These are phyloP conservation scores for Leptura quadrifasciata DNA, from an alignment of 2,888 invertebrate genomes.

Conservation along the genomic window DNA sequence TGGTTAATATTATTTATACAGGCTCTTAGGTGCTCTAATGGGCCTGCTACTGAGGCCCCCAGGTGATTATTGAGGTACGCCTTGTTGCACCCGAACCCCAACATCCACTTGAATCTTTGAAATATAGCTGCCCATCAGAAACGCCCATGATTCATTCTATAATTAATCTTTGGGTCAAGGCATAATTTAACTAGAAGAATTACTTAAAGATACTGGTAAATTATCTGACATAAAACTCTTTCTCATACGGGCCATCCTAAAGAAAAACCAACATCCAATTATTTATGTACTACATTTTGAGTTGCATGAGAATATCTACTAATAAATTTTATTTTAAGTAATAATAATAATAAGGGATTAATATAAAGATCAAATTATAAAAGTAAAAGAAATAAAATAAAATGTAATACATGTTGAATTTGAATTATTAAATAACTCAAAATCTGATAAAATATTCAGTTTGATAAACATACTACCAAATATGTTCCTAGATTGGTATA, in stretches of 20 bases:
- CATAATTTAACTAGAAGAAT: constrained; percentile 14
- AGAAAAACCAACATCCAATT: background rate
- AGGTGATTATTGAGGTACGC: constrained; percentile 63
- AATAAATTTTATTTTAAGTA: background rate
- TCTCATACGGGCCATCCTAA: background rate
- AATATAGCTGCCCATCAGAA: constrained; percentile 35
- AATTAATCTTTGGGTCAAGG: background rate
- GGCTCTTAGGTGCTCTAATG: constrained; percentile 59
- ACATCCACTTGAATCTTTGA: constrained; percentile 25
- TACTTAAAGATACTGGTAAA: constrained; percentile 6
- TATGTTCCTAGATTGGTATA: no score
- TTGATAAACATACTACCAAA: no score
- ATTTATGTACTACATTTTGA: background rate
- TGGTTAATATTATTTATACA: constrained; percentile 47
- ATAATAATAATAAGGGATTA: background rate
- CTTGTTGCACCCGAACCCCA: constrained; percentile 58
- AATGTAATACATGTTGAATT: no score
- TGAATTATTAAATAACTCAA: no score
- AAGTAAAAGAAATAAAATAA: background rate
- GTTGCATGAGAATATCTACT: background rate
- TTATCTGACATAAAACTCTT: background rate
- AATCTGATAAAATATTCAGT: no score
- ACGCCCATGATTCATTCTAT: constrained; percentile 31
- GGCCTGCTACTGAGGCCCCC: constrained; percentile 65
- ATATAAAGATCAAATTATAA: background rate